phyloP scores from a whole-genome alignment of 2,797 vertebrate genomes.

The Loriculus beryllinus region DNA sequence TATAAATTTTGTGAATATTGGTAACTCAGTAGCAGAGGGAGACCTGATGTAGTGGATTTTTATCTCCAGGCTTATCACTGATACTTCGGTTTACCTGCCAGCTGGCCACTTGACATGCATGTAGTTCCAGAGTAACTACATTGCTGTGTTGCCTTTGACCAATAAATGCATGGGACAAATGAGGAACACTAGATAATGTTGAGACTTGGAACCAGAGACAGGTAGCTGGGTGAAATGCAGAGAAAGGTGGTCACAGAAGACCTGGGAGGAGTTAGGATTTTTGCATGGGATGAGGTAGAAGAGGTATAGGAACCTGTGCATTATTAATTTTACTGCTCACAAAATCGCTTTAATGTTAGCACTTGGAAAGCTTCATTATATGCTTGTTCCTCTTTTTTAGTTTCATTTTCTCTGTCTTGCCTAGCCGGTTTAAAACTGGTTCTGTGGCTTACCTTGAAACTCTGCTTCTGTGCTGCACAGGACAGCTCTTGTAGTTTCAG shows the following conservation, averaged over 20 bases:
- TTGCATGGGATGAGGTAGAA: neutral
- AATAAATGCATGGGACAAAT: neutral
- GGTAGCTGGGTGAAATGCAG: neutral
- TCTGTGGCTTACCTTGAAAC: conserved; percentile 56
- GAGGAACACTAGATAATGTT: neutral
- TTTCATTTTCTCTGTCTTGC: conserved; percentile 11
- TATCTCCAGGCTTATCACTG: neutral
- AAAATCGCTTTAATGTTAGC: neutral
- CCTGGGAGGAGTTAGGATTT: neutral
- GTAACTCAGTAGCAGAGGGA: neutral
- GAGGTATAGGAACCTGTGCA: neutral
- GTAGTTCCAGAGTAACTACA: neutral
- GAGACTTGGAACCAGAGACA: neutral
- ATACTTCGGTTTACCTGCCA: neutral
- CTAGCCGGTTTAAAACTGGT: conserved; percentile 62
- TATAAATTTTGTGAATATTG: neutral
- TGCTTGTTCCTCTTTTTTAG: neutral
- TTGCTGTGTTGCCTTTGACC: neutral
- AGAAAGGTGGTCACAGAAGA: neutral
- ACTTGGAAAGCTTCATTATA: neutral
- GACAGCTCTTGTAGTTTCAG: neutral
- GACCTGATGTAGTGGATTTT: neutral
- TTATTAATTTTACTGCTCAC: neutral
- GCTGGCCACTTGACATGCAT: neutral
- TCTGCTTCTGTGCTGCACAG: neutral